phyloP scores from a whole-genome alignment of 2,888 invertebrate species.

The Gastracanthus pulcherrimus region DNA sequence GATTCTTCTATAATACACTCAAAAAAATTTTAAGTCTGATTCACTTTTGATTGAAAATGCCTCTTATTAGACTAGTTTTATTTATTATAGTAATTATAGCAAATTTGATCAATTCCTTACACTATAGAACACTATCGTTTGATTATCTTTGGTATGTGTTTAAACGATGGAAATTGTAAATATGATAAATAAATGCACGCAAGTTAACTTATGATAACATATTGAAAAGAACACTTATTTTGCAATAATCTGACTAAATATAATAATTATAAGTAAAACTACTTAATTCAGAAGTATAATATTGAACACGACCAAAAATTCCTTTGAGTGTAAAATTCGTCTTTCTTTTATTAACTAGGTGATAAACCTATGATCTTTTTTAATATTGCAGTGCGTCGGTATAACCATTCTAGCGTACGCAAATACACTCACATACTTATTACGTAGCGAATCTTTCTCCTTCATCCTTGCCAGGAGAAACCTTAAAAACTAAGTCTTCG shows the following conservation, averaged over 20 bases:
- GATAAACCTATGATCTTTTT: constrained; percentile 35
- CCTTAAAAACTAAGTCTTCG: constrained; percentile 40
- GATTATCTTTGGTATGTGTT: neutral
- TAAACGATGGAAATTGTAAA: neutral
- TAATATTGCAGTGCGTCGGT: constrained; percentile 33
- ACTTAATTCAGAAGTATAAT: neutral
- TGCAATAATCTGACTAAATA: neutral
- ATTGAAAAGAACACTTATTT: neutral
- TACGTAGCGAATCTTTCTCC: constrained; percentile 33
- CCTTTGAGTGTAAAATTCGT: constrained; percentile 32
- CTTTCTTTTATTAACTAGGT: constrained; percentile 30
- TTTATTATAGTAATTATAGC: neutral
- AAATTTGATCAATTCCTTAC: neutral
- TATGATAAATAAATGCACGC: neutral
- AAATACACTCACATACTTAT: constrained; percentile 52
- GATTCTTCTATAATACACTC: constrained; percentile 27
- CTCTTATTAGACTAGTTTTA: neutral
- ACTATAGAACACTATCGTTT: neutral
- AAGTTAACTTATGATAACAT: neutral
- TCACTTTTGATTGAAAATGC: neutral
- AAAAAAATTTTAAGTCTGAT: constrained; percentile 31
- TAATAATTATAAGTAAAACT: neutral
- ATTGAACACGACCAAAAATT: constrained; percentile 12
- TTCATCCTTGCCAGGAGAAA: constrained; percentile 8
- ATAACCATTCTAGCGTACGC: constrained; percentile 50